Base-by-base conservation (phyloP, 1,140 invertebrate genomes). In the Venustaconcha ellipsiformis region DNA sequence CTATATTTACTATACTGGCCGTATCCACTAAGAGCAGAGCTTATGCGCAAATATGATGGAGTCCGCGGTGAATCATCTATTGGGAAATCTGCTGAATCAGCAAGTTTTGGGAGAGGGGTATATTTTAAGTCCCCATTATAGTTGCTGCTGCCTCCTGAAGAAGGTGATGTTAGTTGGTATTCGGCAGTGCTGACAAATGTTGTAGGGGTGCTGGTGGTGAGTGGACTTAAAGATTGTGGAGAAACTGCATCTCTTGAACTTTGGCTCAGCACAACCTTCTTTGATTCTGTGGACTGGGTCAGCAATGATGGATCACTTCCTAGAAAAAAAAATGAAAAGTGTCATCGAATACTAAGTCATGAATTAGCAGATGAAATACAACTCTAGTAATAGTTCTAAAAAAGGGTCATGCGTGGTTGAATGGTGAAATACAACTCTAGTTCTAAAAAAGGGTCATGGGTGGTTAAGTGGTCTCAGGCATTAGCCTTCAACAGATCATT, bases 11-110 rank as follows among this genome's bases (percentile, higher is more conserved):
- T 67, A 55, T 77, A 77, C 30, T 77, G 75, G 17, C 75, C 75
- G 67, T 77, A 77, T 15, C 75, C 75, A 72, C 75, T 77, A 18
- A 77, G 70, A 57, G 75, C 75, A 68, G 69, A 72, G 56, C 75
- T 77, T 14, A 77, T 71, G 1, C 75, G 69, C 13, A 77, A 56
- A 60, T 77, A 77, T 26, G 75, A 77, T 15, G 75, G 75, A n/a
- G 75, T 77, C 55, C 75, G 62, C 30, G 73, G 57, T 26, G 64
- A 26, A 17, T 37, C 63, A 20, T 77, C 75, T 55, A 15, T 60
- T 14, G 75, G 75, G 18, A 72, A 66, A 58, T 77, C 75, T 26
- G 75, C 57, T 20, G 70, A 67, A 59, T 77, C 70, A 58, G 69
- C 68, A 63, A 77, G 67, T 48, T 72, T 72, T 3, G 75, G 69